Percentiles rank a stretch among this genome's conserved stretches.
Conservation (phyloP, 2,888 invertebrate genomes). For the Athalia circularis region DNA sequence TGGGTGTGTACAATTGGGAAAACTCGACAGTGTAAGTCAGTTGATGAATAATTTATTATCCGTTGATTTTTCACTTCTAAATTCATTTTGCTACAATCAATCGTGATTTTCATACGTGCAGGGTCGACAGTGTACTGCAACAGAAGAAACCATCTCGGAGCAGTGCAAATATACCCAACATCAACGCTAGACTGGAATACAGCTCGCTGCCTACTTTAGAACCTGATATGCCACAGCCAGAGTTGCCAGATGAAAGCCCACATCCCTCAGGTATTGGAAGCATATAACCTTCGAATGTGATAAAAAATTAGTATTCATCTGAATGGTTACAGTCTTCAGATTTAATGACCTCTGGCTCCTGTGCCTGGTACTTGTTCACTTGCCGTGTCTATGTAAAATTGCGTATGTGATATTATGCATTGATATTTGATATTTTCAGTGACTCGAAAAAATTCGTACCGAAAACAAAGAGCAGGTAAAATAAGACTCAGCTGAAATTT, state of each 20-base stretch:
- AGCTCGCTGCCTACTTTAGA: slow-evolving; percentile 72
- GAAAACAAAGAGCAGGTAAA: slow-evolving; percentile 63
- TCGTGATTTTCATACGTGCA: slow-evolving; percentile 53
- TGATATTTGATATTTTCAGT: slow-evolving; percentile 61
- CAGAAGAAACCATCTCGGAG: slow-evolving; percentile 69
- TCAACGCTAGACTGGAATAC: slow-evolving; percentile 73
- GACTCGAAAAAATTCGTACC: slow-evolving; percentile 58
- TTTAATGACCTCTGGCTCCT: too few relatives aligned
- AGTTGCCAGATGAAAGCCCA: slow-evolving; percentile 57
- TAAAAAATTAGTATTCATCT: too few relatives aligned
- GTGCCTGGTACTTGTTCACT: not conserved
- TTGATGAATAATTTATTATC: slow-evolving; percentile 38
- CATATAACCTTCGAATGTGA: not conserved
- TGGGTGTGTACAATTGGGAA: slow-evolving; percentile 74
- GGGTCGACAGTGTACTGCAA: slow-evolving; percentile 73
- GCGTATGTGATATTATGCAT: not conserved
- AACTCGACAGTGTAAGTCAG: slow-evolving; percentile 69
- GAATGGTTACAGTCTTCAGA: too few relatives aligned
- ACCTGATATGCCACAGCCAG: slow-evolving; percentile 68
- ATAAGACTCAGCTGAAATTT: slow-evolving; percentile 35
- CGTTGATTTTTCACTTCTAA: not conserved
- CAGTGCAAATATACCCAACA: slow-evolving; percentile 67
- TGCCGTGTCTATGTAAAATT: not conserved
- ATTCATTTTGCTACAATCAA: not conserved
- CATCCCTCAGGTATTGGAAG: slow-evolving; percentile 62